Conservation (phyloP, 2,888 invertebrate genomes). For the Drosophila parthenogenetica region DNA sequence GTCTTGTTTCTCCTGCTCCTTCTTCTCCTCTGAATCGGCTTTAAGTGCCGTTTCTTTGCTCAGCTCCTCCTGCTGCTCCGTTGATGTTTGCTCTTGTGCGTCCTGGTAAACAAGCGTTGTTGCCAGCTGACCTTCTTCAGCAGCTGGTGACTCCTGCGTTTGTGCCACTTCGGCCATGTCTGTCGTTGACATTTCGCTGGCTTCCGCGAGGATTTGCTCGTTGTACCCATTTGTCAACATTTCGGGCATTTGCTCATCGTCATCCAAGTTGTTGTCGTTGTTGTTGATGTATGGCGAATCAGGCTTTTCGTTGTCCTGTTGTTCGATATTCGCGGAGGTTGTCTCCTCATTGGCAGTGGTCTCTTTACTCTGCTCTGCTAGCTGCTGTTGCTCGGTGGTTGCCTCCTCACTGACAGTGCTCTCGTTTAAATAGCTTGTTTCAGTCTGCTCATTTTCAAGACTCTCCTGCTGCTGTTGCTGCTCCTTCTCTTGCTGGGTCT, state of each 20-base stretch:
- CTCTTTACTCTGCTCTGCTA: conserved; percentile 39
- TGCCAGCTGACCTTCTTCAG: conserved; percentile 2
- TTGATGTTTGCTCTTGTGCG: conserved; percentile 61
- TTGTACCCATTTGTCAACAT: conserved; percentile 71
- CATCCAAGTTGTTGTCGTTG: conserved; percentile 42
- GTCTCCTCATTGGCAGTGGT: conserved; percentile 42
- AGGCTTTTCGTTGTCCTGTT: conserved; percentile 25
- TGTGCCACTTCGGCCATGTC: conserved; percentile 38
- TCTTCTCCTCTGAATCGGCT: conserved; percentile 26
- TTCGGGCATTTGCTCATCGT: conserved; percentile 66
- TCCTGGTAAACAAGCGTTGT: conserved; percentile 49
- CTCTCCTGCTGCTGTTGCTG: conserved; percentile 5
- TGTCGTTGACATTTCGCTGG: conserved; percentile 31
- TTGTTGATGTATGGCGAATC: conserved; percentile 18
- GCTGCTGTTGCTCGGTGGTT: conserved; percentile 35
- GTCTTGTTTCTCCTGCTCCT: conserved; percentile 16
- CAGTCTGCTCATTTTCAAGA: not conserved
- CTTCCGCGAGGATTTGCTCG: conserved; percentile 50
- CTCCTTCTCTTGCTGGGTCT: not conserved
- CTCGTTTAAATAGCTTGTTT: conserved; percentile 24
- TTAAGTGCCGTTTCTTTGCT: conserved; percentile 23
- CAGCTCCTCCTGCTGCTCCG: conserved; percentile 32
- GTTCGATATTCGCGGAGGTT: conserved; percentile 29
- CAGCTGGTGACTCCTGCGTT: conserved; percentile 35
- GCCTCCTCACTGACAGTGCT: conserved; percentile 10